phyloP scores from a whole-genome alignment of 2,113 vertebrate genomes.

The Brienomyrus longianalis region DNA sequence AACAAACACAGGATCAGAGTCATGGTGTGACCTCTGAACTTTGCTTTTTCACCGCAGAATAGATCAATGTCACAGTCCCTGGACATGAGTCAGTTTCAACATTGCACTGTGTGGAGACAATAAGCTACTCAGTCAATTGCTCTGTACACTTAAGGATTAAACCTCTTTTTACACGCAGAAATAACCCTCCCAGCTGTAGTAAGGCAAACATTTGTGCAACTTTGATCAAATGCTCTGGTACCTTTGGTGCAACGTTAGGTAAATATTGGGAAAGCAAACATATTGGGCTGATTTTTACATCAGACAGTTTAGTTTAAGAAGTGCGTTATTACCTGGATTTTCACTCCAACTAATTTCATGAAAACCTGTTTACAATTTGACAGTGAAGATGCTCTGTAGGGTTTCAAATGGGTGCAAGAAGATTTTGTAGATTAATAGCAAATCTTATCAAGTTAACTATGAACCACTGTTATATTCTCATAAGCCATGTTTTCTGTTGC shows the following conservation, averaged over 20 bases:
- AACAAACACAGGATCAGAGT: constrained; percentile 70
- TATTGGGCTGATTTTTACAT: neutral
- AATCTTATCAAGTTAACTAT: neutral
- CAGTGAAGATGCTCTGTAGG: neutral
- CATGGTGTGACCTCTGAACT: constrained; percentile 54
- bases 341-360: neutral
- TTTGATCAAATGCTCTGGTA: neutral
- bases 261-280: neutral
- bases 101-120: neutral
- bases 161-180: neutral
- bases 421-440: neutral
- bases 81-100: constrained; percentile 25
- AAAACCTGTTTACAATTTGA: neutral
- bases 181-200: neutral
- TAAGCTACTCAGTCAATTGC: neutral
- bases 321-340: neutral
- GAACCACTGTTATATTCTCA: neutral
- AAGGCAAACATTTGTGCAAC: neutral
- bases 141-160: neutral
- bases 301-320: neutral
- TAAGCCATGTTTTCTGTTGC: neutral
- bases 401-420: neutral
- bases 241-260: neutral
- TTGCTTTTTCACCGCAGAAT: constrained; percentile 30
- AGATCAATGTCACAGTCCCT: constrained; percentile 52